Conservation (phyloP, 2,888 invertebrate genomes). For the Homarus gammarus region DNA sequence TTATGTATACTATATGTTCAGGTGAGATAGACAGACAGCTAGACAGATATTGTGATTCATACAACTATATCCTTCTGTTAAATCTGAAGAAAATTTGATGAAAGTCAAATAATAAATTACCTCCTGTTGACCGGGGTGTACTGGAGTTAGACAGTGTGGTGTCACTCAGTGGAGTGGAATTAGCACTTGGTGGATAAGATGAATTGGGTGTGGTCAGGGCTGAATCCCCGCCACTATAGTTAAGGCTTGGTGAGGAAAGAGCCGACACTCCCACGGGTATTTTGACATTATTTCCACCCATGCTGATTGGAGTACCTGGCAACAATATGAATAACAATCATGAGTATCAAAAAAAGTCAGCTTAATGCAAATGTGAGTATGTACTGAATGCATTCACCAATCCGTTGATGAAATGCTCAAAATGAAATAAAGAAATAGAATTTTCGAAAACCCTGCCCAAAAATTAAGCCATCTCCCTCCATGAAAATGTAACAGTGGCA, state of each 20-base stretch:
- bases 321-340: neutral
- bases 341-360: neutral
- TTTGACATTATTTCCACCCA: slow-evolving; percentile 31
- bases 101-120: neutral
- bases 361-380: no score
- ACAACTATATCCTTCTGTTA: neutral
- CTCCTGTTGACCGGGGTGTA: slow-evolving; percentile 15
- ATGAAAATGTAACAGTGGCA: no score
- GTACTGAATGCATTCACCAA: no score
- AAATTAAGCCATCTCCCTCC: no score
- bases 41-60: no score
- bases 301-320: slow-evolving; percentile 55
- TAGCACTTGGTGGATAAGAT: slow-evolving; percentile 12
- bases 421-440: no score
- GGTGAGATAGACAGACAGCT: no score
- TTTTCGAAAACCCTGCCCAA: no score
- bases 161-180: slow-evolving; percentile 30
- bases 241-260: slow-evolving; percentile 32
- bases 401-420: no score
- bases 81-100: neutral
- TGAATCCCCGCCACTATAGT: slow-evolving; percentile 6
- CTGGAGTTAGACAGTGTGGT: slow-evolving; percentile 10
- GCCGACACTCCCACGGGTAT: slow-evolving; percentile 58
- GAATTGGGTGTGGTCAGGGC: neutral
- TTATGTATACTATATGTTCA: no score